These are phyloP conservation scores for Mustela lutreola DNA, from an alignment of 2,113 vertebrate species.

Conservation along the genomic window DNA sequence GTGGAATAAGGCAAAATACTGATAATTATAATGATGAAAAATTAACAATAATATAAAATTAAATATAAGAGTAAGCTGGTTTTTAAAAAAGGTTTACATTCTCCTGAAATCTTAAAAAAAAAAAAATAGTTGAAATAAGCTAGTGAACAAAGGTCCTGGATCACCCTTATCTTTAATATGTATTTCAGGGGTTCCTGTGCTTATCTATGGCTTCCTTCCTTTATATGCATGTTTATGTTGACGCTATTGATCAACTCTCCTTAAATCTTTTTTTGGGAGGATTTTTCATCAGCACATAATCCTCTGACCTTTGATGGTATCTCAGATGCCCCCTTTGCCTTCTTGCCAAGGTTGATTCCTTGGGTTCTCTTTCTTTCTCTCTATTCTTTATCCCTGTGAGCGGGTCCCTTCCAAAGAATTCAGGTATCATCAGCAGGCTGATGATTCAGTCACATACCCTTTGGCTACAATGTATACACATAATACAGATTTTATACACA, in stretches of 20 bases:
- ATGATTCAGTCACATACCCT: not conserved
- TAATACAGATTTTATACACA: not conserved
- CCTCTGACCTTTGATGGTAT: not conserved
- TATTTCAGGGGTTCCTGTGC: not conserved
- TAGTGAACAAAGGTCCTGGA: not conserved
- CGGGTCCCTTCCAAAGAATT: not conserved
- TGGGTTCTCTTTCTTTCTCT: not conserved
- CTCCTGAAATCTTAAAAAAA: not conserved
- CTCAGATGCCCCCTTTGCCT: not conserved
- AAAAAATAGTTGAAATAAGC: not conserved
- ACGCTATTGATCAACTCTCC: not conserved
- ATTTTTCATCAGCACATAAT: not conserved
- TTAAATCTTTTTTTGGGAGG: not conserved
- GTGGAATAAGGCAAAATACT: not conserved
- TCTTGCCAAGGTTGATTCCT: not conserved
- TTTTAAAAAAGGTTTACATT: not conserved
- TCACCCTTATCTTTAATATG: not conserved
- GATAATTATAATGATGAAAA: not conserved
- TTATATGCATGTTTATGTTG: not conserved
- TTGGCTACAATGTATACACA: no score
- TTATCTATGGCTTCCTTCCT: not conserved
- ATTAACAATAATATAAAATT: not conserved
- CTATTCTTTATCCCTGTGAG: not conserved
- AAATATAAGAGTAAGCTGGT: not conserved
- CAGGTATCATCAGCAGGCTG: not conserved